Conservation (phyloP, 2,113 vertebrate genomes). For the Cryptotis parvus region DNA sequence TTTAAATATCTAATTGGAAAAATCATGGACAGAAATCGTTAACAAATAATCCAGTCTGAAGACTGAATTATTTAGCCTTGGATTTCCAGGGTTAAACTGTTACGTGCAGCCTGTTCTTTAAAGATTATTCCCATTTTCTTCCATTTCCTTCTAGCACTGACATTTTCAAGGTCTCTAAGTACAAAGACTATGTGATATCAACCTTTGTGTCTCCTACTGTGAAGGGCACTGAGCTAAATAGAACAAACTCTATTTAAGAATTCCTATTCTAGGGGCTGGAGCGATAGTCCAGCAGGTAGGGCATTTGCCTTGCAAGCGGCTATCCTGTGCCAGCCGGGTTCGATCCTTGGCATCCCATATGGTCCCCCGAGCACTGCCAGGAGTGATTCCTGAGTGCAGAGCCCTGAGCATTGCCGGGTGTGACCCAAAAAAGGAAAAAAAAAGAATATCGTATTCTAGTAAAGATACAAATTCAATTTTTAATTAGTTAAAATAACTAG, state of each 20-base stretch:
- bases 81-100: neutral
- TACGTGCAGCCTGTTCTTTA: neutral
- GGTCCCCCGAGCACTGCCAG: no score
- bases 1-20: neutral
- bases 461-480: neutral
- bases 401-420: no score
- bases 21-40: neutral
- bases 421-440: no score
- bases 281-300: no score
- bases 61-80: no score
- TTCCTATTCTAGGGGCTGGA: no score
- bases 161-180: neutral
- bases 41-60: neutral
- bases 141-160: neutral
- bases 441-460: neutral
- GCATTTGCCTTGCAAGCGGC: no score
- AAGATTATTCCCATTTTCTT: neutral
- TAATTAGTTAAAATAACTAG: slow-evolving; percentile 25
- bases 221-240: neutral
- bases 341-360: no score
- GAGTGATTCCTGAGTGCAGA: no score
- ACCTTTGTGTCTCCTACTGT: neutral
- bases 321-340: no score
- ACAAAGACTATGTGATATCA: neutral
- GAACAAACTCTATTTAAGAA: no score